These are phyloP conservation scores for Pristionchus pacificus DNA, from an alignment of 1,140 invertebrate genomes.

Conservation along the genomic window DNA sequence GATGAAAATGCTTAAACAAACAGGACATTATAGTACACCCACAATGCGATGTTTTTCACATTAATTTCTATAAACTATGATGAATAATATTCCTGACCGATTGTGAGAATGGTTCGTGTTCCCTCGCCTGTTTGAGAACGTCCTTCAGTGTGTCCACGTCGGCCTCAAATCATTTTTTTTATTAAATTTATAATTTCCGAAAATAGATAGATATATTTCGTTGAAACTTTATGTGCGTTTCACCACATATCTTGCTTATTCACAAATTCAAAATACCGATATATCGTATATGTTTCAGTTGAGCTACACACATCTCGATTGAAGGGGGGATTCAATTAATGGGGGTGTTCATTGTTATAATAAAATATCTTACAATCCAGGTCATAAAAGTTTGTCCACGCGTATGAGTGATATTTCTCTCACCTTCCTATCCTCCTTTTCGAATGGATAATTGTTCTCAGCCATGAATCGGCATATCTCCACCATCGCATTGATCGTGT, in stretches of 20 bases:
- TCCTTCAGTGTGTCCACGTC: too few relatives aligned
- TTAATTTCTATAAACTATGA: constrained; percentile 42
- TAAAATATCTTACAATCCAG: too few relatives aligned
- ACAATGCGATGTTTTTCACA: background rate
- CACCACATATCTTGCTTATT: background rate
- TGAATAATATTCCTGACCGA: too few relatives aligned
- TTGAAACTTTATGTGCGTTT: too few relatives aligned
- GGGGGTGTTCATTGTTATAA: constrained; percentile 1
- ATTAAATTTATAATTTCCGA: constrained; percentile 6
- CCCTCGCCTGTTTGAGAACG: constrained; percentile 45
- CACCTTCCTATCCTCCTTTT: background rate
- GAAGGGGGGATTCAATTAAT: background rate
- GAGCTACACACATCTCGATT: background rate
- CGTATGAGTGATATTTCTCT: background rate
- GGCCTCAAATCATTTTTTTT: constrained; percentile 21
- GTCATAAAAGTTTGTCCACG: too few relatives aligned
- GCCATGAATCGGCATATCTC: constrained; percentile 17
- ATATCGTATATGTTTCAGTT: constrained; percentile 12
- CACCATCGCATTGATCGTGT: constrained; percentile 63
- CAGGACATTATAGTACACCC: background rate
- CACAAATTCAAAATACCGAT: constrained; percentile 8
- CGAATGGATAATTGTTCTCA: constrained; percentile 24
- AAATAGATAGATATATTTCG: constrained; percentile 5
- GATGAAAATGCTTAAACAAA: constrained; percentile 58
- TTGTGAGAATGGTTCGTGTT: constrained; percentile 46